phyloP scores from a whole-genome alignment of 2,797 vertebrate species.

The Eulemur coronatus region DNA sequence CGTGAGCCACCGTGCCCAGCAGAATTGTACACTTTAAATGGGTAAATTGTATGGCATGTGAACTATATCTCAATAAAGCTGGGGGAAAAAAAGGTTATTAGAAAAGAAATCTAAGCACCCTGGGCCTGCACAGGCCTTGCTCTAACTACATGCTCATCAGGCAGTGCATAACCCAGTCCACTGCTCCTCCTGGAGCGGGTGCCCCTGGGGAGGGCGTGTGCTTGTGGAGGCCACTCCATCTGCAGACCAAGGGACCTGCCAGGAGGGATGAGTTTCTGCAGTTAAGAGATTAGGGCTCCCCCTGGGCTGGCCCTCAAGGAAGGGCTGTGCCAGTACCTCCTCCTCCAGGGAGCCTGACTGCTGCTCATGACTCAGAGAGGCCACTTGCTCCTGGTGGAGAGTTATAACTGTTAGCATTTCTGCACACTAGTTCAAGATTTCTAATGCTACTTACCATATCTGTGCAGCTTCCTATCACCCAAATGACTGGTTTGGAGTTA shows the following conservation, averaged over 20 bases:
- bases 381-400: not conserved
- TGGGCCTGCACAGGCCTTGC: not conserved
- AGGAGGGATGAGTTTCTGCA: no score
- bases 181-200: not conserved
- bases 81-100: not conserved
- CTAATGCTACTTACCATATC: not conserved
- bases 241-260: not conserved
- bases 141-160: not conserved
- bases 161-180: not conserved
- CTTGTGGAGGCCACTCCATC: not conserved
- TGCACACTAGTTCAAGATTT: not conserved
- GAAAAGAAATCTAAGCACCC: not conserved
- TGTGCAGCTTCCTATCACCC: not conserved
- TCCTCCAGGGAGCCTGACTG: not conserved
- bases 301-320: not conserved
- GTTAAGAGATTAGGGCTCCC: not conserved
- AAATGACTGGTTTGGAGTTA: not conserved
- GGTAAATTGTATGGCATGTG: not conserved
- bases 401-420: not conserved
- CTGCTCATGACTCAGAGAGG: not conserved
- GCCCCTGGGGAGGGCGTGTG: not conserved
- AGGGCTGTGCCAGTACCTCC: not conserved
- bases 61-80: not conserved
- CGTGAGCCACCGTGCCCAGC: no score
- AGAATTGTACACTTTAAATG: not conserved